Evolutionary conservation across 2,888 invertebrate genomes (phyloP).

Genomic region (Drosophila sordidula): DNA sequence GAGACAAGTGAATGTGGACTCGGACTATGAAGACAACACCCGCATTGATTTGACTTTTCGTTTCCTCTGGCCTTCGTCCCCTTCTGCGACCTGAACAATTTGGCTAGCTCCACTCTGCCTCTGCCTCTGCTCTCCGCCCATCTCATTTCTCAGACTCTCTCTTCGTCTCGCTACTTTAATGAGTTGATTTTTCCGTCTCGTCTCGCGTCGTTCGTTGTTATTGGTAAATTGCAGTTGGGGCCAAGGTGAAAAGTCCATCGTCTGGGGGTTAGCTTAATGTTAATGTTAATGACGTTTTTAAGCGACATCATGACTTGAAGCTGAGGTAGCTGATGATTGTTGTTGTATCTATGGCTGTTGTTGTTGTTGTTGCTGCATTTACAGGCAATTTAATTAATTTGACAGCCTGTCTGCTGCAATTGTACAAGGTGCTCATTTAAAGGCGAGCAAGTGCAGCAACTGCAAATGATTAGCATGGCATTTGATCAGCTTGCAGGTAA

Average conservation of each 20-base stretch:
- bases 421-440: conserved; percentile 44
- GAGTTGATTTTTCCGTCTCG: conserved; percentile 65
- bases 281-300: conserved; percentile 74
- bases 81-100: not conserved
- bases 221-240: conserved; percentile 69
- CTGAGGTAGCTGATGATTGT: conserved; percentile 39
- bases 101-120: not conserved
- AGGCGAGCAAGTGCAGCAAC: conserved; percentile 47
- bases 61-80: not conserved
- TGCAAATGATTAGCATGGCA: conserved; percentile 31
- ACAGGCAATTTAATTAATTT: conserved; percentile 61
- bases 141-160: conserved; percentile 44
- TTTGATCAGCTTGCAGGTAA: not conserved
- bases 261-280: conserved; percentile 71
- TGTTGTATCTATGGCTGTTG: conserved; percentile 29
- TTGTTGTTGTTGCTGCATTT: conserved; percentile 32
- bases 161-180: conserved; percentile 56
- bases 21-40: conserved; percentile 62
- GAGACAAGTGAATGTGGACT: conserved; percentile 72
- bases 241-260: conserved; percentile 76
- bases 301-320: conserved; percentile 71
- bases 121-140: conserved; percentile 7
- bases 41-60: conserved; percentile 69
- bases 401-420: conserved; percentile 37
- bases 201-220: conserved; percentile 31